Evolutionary conservation across 2,797 vertebrate genomes (phyloP).

Genomic region (Columba guinea): DNA sequence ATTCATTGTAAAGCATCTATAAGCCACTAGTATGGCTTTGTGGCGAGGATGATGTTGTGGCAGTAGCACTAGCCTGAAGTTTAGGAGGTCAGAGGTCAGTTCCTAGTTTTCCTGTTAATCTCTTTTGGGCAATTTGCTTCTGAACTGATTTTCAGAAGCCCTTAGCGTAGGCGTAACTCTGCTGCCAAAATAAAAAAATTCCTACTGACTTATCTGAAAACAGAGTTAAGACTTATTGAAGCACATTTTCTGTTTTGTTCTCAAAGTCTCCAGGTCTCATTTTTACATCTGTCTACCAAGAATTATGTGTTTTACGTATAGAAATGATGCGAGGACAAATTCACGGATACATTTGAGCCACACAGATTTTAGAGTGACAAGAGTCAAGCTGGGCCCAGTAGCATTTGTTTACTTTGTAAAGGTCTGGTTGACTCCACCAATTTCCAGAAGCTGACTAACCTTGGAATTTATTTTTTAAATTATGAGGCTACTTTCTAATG

Average conservation of each 20-base stretch:
- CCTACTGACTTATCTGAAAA: not conserved
- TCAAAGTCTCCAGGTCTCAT: not conserved
- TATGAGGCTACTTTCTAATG: slow-evolving; percentile 45
- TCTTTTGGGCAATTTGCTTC: not conserved
- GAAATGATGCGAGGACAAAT: not conserved
- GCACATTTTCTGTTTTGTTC: not conserved
- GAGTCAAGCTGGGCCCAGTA: not conserved
- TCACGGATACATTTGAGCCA: not conserved
- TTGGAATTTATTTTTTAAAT: slow-evolving; percentile 31
- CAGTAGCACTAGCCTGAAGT: not conserved
- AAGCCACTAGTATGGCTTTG: not conserved
- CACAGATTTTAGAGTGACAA: not conserved
- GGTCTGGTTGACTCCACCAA: not conserved
- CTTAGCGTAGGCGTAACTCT: not conserved
- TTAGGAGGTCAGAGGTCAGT: not conserved
- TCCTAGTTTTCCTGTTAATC: not conserved
- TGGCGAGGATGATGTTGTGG: not conserved
- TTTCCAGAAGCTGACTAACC: slow-evolving; percentile 25
- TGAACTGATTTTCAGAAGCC: not conserved
- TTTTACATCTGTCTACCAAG: not conserved
- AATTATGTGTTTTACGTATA: not conserved
- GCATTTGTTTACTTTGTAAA: not conserved
- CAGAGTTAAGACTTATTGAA: not conserved
- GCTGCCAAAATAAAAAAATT: not conserved
- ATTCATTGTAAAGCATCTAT: not conserved